phyloP scores from a whole-genome alignment of 2,797 vertebrate genomes.

The Sebastes miniatus region DNA sequence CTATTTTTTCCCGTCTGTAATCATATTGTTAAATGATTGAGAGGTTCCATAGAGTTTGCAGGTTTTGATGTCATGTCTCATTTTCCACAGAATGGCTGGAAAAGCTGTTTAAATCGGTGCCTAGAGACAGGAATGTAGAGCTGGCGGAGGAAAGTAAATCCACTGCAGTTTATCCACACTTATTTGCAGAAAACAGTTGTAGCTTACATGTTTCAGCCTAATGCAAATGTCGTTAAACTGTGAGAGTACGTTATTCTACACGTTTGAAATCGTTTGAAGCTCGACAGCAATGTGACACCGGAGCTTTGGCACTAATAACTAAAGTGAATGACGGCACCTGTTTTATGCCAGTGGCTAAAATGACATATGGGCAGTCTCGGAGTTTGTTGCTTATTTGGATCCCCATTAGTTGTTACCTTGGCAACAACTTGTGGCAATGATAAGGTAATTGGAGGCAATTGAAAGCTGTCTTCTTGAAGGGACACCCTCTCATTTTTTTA shows the following conservation, averaged over 20 bases:
- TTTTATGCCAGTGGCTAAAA: background rate
- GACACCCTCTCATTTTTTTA: background rate
- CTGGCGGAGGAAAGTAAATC: background rate
- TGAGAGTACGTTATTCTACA: background rate
- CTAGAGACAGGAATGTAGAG: constrained; percentile 14
- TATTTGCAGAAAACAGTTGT: background rate
- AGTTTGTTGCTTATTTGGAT: background rate
- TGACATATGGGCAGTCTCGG: background rate
- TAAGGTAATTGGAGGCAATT: background rate
- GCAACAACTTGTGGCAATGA: background rate
- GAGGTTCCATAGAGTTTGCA: constrained; percentile 25
- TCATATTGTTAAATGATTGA: constrained; percentile 55
- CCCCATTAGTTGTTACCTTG: background rate
- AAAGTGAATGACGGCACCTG: background rate
- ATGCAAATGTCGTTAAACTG: background rate
- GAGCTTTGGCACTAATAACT: background rate
- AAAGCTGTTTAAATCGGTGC: constrained; percentile 17
- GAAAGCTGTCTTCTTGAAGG: background rate
- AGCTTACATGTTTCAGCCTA: background rate
- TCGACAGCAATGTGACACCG: background rate
- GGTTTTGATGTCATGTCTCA: constrained; percentile 29
- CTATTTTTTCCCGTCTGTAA: constrained; percentile 36
- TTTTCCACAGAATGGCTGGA: constrained; percentile 35
- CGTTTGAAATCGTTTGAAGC: background rate
- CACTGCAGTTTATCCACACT: constrained; percentile 3